Evolutionary conservation across 2,888 invertebrate species (phyloP), one percentile per base, ranked within the genome.

Genomic region (Octodonta nipae): DNA sequence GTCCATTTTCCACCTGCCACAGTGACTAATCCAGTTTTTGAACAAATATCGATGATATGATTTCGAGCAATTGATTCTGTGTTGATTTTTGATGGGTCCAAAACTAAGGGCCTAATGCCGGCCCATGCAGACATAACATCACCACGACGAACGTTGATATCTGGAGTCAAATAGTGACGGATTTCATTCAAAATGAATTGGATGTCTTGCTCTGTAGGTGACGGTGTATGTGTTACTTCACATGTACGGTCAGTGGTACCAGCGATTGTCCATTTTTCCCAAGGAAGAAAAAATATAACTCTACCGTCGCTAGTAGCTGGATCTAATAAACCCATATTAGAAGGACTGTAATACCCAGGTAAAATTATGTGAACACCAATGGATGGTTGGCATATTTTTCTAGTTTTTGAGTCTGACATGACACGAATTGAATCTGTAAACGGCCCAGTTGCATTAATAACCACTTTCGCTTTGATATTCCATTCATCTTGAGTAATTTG

Each of bases 1-100:
- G 98, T 99, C 98, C 98, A 98, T 65, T 99, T 99, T 38, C 98
- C 98, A 39, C 96, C 98, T 28, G 98, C 98, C 56, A 99, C 93
- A 33, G 98, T 99, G 35, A 99, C 76, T 36, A 99, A 73, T 33
- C 89, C 87, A 20, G 83, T 75, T 2, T 76, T 68, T 36, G 89
- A 86, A n/a, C n/a, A n/a, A 7, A 95, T 87, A 61, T 98, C 93
- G 31, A 98, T 92, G 52, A 99, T 89, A 65, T 99, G 98, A 66
- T 99, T 99, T 40, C 98, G 73, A 5, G 98, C 98, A 38, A 99
- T 70, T 0, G 93, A 92, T 64, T 96, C 92, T 4, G 98, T 98
- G 64, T 95, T 87, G 2, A 77, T 78, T 64, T 95, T 95, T 63
- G 93, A 95, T 3, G 96, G 98, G 64, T 99, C 96, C 1, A 86